Evolutionary conservation across 2,113 vertebrate species (phyloP).

Genomic region (Eurypyga helias): DNA sequence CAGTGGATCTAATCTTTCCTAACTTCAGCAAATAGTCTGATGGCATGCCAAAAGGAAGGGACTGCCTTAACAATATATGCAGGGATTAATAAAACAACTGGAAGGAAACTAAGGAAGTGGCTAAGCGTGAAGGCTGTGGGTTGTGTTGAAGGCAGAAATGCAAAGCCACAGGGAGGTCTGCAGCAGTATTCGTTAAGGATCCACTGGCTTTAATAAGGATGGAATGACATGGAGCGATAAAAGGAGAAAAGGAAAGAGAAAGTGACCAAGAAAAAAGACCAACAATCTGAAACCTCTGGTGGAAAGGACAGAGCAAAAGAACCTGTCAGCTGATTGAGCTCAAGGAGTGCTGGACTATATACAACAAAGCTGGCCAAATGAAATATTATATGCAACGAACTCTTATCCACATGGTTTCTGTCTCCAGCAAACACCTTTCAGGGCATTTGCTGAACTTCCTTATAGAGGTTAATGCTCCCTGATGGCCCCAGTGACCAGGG

Average conservation of each 20-base stretch:
- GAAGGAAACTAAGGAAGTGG: neutral
- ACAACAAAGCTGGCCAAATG: neutral
- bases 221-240: neutral
- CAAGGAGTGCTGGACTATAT: neutral
- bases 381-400: neutral
- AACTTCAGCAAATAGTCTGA: neutral
- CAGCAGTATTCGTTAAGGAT: neutral
- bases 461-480: neutral
- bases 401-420: neutral
- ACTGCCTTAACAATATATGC: accelerated
- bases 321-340: neutral
- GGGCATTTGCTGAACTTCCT: neutral
- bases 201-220: neutral
- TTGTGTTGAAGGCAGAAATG: neutral
- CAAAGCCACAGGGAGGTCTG: neutral
- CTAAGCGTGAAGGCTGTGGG: neutral
- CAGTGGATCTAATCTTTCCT: neutral
- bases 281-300: neutral
- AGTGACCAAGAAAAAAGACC: neutral
- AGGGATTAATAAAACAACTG: neutral
- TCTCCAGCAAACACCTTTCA: neutral
- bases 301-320: neutral
- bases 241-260: neutral
- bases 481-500: neutral
- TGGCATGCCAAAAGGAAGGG: neutral